Conservation (phyloP, 2,888 invertebrate species). For the Cataglyphis albicans region DNA sequence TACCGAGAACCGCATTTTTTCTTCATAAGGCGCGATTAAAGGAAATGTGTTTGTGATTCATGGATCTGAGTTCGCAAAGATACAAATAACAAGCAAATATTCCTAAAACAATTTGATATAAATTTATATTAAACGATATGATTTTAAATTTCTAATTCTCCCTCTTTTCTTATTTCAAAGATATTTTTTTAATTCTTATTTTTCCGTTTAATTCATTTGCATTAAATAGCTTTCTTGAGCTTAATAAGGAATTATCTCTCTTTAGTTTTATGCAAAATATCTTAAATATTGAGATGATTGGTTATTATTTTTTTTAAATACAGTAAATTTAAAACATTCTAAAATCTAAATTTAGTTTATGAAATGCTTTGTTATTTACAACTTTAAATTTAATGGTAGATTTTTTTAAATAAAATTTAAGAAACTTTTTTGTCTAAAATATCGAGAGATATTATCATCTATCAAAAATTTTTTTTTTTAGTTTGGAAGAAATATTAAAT, state of each 20-base stretch:
- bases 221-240: neutral
- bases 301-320: slow-evolving; percentile 1
- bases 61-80: neutral
- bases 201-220: neutral
- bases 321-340: neutral
- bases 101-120: neutral
- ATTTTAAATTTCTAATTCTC: neutral
- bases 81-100: neutral
- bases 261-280: neutral
- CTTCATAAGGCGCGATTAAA: neutral
- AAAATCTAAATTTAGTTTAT: neutral
- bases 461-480: neutral
- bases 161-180: neutral
- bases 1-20: slow-evolving; percentile 6
- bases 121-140: neutral
- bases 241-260: neutral
- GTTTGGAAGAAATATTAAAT: neutral
- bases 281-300: neutral
- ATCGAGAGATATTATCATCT: neutral
- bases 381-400: neutral
- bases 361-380: neutral
- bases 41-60: neutral
- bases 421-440: neutral
- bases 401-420: neutral
- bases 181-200: neutral